Evolutionary conservation across 2,797 vertebrate genomes (phyloP).

Genomic region (Rhabdophis nuchalis): DNA sequence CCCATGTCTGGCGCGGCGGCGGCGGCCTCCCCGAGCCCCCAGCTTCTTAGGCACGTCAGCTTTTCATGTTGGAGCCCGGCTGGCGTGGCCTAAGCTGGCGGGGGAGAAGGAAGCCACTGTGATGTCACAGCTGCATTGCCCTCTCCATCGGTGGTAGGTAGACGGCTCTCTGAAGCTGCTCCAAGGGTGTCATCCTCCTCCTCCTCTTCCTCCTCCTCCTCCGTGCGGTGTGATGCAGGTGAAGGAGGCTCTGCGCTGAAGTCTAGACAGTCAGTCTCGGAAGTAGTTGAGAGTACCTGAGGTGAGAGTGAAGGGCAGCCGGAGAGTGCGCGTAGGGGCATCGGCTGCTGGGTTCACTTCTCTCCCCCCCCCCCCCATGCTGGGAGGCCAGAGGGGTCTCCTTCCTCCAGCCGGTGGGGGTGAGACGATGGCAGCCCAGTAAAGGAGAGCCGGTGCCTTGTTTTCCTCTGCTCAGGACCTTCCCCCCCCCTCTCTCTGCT

Average conservation of each 20-base stretch:
- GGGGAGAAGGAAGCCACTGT: constrained; percentile 42
- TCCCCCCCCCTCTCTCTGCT: background rate
- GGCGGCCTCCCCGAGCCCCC: constrained; percentile 22
- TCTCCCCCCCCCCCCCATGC: background rate
- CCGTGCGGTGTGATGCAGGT: background rate
- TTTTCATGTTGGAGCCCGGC: background rate
- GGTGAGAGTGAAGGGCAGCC: constrained; percentile 54
- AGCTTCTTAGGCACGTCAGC: background rate
- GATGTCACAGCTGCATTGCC: constrained; percentile 58
- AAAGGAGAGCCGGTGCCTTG: background rate
- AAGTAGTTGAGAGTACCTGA: background rate
- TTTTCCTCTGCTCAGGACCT: background rate
- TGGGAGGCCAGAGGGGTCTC: constrained; percentile 5
- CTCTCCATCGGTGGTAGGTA: constrained; percentile 57
- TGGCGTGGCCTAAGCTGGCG: constrained; percentile 27
- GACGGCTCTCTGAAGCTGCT: accelerated
- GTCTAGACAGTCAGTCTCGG: background rate
- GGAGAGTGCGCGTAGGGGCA: background rate
- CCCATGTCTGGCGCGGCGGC: constrained; percentile 33
- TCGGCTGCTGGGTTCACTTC: background rate
- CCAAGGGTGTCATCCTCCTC: background rate
- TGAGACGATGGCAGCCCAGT: background rate
- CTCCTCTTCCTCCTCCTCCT: background rate
- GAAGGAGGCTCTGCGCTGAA: background rate
- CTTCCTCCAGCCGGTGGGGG: background rate